Base-by-base conservation (phyloP, 2,113 vertebrate genomes). In the Cairina moschata region DNA sequence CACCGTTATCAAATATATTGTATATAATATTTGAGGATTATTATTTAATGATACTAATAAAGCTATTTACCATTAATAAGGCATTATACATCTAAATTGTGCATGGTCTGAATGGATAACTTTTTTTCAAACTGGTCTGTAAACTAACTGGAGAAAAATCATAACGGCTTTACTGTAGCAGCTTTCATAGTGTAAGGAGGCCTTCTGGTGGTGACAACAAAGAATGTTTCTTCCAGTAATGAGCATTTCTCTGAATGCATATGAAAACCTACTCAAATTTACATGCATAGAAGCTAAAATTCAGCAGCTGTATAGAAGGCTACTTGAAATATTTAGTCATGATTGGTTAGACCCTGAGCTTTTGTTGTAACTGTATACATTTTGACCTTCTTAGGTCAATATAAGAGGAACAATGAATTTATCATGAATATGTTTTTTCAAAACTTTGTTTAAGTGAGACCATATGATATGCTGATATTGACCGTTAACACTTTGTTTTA, bases 171-270 rank as follows among this genome's bases (percentile, higher is more conserved):
- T 90, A 36, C 38, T 2, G 1, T 23, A 44, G 20, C 20, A 69
- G 32, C 68, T 93, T 97, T 95, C 81, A 75, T 68, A 93, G 88
- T 86, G 83, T 95, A 96, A 98, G 96, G 88, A 95, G 96, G 98
- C 97, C 98, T 94, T 97, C 98, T 98, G 96, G 97, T 97, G 98
- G 97, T 66, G 65, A 94, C 71, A 95, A 9, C 11, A 31, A 34
- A 29, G 85, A 91, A 96, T 26, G 77, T 32, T 75, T 91, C 31
- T 78, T 83, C 52, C 31, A 44, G 25, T 46, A 6, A n/a, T 36
- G 12, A 50, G 22, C 48, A 68, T 13, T 86, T 66, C 31, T 20
- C 15, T 11, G 77, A 67, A 72, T 31, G 22, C 2, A 1, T 50
- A 36, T 67, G 55, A 88, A 54, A 34, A 62, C 72, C 46, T 55